phyloP scores from a whole-genome alignment of 1,140 invertebrate genomes.

The Drosophila persimilis region DNA sequence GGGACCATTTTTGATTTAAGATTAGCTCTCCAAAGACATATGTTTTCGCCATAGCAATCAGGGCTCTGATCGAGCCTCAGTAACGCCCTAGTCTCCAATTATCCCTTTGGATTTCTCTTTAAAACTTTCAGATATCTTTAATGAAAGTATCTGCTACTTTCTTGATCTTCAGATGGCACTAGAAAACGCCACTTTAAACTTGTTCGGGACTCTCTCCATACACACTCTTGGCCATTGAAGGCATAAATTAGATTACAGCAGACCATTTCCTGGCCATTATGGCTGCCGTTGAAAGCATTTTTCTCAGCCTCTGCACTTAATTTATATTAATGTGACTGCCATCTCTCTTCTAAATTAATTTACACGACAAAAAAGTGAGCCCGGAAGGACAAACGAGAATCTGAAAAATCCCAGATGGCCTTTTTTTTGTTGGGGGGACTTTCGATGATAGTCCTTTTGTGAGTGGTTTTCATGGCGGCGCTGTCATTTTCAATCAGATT shows the following conservation, averaged over 20 bases:
- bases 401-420: conserved; percentile 54
- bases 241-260: conserved; percentile 77
- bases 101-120: too few relatives aligned
- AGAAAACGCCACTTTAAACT: neutral
- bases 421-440: neutral
- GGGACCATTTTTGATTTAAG: too few relatives aligned
- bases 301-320: conserved; percentile 61
- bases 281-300: conserved; percentile 66
- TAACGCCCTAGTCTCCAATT: too few relatives aligned
- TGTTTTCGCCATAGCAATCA: too few relatives aligned
- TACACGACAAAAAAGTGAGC: conserved; percentile 41
- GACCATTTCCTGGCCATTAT: conserved; percentile 43
- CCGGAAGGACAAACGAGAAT: conserved; percentile 22
- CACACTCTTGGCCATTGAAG: conserved; percentile 25
- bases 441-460: conserved; percentile 11
- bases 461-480: conserved; percentile 20
- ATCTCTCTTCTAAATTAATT: conserved; percentile 65
- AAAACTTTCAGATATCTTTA: too few relatives aligned
- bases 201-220: neutral
- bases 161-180: too few relatives aligned
- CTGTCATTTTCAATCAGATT: conserved; percentile 72
- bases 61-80: too few relatives aligned
- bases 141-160: too few relatives aligned
- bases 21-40: too few relatives aligned
- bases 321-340: conserved; percentile 75